Evolutionary conservation across 2,113 vertebrate genomes (phyloP).

Genomic region (Terrapene triunguis): DNA sequence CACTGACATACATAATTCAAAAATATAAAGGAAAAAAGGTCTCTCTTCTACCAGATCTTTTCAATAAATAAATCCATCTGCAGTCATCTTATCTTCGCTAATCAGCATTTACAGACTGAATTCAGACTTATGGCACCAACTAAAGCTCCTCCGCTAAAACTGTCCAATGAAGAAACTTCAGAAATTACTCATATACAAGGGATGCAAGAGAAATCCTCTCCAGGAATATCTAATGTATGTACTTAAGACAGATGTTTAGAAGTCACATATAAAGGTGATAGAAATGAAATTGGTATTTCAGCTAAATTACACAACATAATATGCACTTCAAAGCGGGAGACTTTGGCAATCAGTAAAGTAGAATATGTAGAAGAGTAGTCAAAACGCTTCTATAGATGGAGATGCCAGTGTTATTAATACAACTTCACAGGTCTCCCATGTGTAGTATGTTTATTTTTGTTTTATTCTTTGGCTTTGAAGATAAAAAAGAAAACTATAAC

Average conservation of each 20-base stretch:
- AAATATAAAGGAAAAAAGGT: background rate
- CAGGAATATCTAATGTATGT: background rate
- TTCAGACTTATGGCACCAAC: background rate
- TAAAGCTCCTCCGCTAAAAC: background rate
- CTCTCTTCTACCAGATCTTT: background rate
- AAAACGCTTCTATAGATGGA: background rate
- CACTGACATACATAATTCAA: background rate
- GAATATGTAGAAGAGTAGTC: background rate
- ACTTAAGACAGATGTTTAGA: background rate
- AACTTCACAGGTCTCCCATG: background rate
- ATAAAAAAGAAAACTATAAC: background rate
- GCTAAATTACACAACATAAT: background rate
- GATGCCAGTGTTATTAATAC: background rate
- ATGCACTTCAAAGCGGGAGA: background rate
- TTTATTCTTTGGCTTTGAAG: background rate
- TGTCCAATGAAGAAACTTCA: background rate
- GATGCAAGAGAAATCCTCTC: background rate
- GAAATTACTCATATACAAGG: background rate
- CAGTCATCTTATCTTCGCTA: constrained; percentile 19
- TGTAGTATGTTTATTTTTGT: background rate
- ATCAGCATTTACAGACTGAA: background rate
- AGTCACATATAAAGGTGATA: background rate
- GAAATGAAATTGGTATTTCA: background rate
- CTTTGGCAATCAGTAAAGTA: background rate
- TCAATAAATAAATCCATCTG: constrained; percentile 23